Base-by-base conservation (phyloP, 2,888 invertebrate species). In the Tenthredo notha region DNA sequence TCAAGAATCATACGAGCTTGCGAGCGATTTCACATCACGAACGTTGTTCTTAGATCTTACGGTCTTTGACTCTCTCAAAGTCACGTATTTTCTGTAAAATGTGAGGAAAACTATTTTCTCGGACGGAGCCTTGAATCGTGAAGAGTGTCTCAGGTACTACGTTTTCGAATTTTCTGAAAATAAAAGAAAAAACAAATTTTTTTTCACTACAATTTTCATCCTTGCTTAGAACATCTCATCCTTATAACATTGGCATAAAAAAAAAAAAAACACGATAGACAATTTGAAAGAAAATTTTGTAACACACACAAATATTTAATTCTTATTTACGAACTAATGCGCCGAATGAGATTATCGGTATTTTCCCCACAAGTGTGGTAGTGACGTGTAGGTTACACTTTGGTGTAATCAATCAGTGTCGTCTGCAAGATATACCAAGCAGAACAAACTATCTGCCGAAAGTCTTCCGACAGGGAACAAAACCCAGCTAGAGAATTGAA, bases 361-460 rank as follows among this genome's bases (percentile, higher is more conserved):
- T 37, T 29, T 21, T n/a, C n/a, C n/a, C 6, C n/a, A 18, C 40
- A n/a, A 37, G 37, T 21, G 21, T 43, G 29, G 21, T 12, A 10
- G n/a, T 10, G 72, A 74, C 43, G 40, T 74, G 43, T 43, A 43
- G 40, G 21, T 25, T 43, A 43, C 43, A 74, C 40, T 40, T 72
- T 50, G 77, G 77, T 54, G 54, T 54, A 37, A 77, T 77, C 77
- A 77, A 77, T 77, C 77, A 77, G 77, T 77, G 77, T 77, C 77
- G 21, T 33, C 77, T 18, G 40, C 77, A 77, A 50, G 77, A 54
- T 33, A 40, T 29, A 54, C 29, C 50, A 29, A 33, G 18, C 29
- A 10, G 25, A 77, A 50, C 75, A 77, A 77, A 77, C 77, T 77
- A 77, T 77, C 50, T 54, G 75, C 50, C 47, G 50, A 77, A 77